phyloP scores from a whole-genome alignment of 2,888 invertebrate genomes.

The Drosophila niveifrons region DNA sequence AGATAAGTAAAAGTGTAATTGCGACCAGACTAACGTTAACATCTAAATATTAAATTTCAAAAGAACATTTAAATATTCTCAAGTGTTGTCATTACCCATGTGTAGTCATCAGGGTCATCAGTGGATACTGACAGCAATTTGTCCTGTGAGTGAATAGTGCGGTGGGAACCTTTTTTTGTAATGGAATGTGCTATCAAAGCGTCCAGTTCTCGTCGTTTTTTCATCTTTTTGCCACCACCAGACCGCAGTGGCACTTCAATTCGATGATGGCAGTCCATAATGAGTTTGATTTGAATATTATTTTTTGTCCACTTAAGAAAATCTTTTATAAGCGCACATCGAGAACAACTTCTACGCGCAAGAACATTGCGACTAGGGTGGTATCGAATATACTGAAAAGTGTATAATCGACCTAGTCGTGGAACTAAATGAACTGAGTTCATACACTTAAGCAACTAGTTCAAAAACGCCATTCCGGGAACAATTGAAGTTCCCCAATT shows the following conservation, averaged over 20 bases:
- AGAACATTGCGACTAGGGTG: conserved; percentile 21
- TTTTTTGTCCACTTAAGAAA: conserved; percentile 6
- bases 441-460: background rate
- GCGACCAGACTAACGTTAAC: background rate
- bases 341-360: conserved; percentile 26
- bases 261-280: conserved; percentile 88
- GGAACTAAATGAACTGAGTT: conserved; percentile 12
- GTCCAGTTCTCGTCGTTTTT: conserved; percentile 91
- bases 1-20: conserved; percentile 1
- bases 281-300: background rate
- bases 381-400: conserved; percentile 3
- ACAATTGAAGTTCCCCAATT: too few relatives aligned
- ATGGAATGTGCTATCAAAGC: conserved; percentile 88
- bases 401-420: conserved; percentile 4
- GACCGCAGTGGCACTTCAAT: conserved; percentile 88
- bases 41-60: conserved; percentile 5
- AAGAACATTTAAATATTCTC: conserved; percentile 12
- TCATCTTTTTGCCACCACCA: conserved; percentile 90
- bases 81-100: conserved; percentile 76
- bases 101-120: conserved; percentile 87
- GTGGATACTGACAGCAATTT: conserved; percentile 89
- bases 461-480: background rate
- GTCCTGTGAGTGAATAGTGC: conserved; percentile 86
- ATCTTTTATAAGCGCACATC: conserved; percentile 22
- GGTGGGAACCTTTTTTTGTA: conserved; percentile 74